Evolutionary conservation across 2,113 vertebrate genomes (phyloP).

Genomic region (Monarcha castaneiventris): DNA sequence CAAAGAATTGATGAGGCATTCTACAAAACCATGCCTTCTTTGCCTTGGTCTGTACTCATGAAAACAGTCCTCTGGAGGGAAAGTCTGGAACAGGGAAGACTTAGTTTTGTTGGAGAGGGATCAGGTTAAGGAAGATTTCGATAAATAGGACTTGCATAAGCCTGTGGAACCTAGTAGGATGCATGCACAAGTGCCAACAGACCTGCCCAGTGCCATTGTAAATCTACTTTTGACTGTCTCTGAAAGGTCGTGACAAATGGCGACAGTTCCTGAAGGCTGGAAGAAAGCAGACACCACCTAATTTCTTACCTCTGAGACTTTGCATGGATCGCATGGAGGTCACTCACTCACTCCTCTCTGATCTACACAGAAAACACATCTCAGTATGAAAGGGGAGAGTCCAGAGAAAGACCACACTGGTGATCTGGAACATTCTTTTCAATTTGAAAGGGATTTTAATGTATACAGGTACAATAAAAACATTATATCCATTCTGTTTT

Average conservation of each 20-base stretch:
- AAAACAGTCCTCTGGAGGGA: neutral
- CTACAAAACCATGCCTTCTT: neutral
- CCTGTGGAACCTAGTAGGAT: neutral
- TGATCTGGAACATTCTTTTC: neutral
- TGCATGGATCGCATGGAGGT: neutral
- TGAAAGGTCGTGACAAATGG: neutral
- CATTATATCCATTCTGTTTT: neutral
- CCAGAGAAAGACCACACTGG: neutral
- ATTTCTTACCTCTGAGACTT: neutral
- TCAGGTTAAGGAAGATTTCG: neutral
- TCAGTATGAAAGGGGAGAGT: accelerated
- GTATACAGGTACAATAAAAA: neutral
- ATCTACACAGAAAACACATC: neutral
- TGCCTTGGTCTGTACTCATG: neutral
- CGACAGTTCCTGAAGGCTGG: neutral
- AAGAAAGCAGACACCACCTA: neutral
- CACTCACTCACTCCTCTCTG: neutral
- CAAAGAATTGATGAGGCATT: neutral
- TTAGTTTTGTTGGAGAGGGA: neutral
- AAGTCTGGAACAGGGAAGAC: neutral
- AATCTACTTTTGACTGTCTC: neutral
- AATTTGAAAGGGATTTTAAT: neutral
- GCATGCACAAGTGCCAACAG: neutral
- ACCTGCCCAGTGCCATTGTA: neutral
- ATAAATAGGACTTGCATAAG: neutral